A percentile compares a stretch with the other conserved stretches of the same genome.
phyloP scores from a whole-genome alignment of 2,113 vertebrate genomes.

The Taxidea taxus region DNA sequence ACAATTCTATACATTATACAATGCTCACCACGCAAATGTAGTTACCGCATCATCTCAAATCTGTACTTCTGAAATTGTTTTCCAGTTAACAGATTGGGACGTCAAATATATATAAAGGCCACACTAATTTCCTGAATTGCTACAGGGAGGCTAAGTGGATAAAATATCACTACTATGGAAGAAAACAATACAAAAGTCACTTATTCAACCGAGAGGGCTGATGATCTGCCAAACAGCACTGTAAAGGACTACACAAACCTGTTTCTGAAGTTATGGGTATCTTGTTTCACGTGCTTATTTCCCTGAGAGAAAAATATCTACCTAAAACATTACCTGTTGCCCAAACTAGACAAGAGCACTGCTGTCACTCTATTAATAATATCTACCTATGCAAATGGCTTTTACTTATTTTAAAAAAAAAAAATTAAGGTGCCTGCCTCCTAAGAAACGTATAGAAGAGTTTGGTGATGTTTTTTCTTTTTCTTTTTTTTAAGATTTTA shows the following conservation, averaged over 20 bases:
- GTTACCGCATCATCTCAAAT: background rate
- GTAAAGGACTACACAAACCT: background rate
- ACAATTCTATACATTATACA: background rate
- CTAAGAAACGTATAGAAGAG: background rate
- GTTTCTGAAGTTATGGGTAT: background rate
- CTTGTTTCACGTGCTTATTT: background rate
- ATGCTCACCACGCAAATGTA: background rate
- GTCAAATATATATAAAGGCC: background rate
- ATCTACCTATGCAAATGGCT: background rate
- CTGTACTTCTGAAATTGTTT: background rate
- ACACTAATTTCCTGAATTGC: constrained; percentile 17
- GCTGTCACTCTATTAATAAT: constrained; percentile 7
- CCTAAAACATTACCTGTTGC: background rate
- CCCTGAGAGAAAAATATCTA: background rate
- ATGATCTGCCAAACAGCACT: background rate
- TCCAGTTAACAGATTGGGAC: constrained; percentile 7
- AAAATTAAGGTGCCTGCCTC: background rate
- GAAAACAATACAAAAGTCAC: background rate
- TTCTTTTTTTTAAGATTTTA: too few relatives aligned
- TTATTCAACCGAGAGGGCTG: background rate
- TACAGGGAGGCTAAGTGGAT: background rate
- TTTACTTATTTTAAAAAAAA: constrained; percentile 30
- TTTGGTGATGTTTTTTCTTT: background rate
- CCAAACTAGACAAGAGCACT: background rate
- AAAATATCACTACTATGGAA: background rate